Conservation (phyloP, 2,888 invertebrate species). For the Vesta saturnalis region DNA sequence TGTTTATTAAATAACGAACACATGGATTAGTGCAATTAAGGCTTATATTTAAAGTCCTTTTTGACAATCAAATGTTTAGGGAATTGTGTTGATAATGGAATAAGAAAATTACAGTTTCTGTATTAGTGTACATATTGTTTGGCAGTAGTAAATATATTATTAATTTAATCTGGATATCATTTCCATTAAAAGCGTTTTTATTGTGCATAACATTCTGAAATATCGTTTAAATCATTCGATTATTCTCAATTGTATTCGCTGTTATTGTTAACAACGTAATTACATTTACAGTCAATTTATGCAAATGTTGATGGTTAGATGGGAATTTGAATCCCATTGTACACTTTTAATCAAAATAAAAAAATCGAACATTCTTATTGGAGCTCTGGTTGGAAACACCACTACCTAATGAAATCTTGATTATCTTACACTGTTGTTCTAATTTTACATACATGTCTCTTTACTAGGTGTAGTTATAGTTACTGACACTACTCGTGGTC, state of each 20-base stretch:
- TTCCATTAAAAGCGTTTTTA: constrained; percentile 1
- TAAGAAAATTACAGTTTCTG: background rate
- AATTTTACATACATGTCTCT: no score
- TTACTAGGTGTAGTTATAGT: no score
- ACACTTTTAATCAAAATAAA: constrained; percentile 6
- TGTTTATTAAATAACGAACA: no score
- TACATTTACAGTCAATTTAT: constrained; percentile 11
- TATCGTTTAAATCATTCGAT: background rate
- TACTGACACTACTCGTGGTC: no score
- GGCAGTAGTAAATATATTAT: background rate
- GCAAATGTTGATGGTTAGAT: constrained; percentile 7
- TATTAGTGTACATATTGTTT: no score
- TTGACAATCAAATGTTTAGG: background rate
- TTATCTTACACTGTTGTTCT: no score
- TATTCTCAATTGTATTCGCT: constrained; percentile 8
- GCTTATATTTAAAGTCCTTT: background rate
- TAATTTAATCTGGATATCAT: background rate
- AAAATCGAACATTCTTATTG: background rate
- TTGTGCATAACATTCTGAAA: background rate
- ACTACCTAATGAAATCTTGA: no score
- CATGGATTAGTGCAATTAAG: no score
- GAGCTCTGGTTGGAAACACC: no score
- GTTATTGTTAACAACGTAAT: constrained; percentile 13
- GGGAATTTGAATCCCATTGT: constrained; percentile 4
- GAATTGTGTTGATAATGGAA: background rate